Conservation (phyloP, 92 coral and sea anemone genomes). For the Chrysogorgia sp. region DNA sequence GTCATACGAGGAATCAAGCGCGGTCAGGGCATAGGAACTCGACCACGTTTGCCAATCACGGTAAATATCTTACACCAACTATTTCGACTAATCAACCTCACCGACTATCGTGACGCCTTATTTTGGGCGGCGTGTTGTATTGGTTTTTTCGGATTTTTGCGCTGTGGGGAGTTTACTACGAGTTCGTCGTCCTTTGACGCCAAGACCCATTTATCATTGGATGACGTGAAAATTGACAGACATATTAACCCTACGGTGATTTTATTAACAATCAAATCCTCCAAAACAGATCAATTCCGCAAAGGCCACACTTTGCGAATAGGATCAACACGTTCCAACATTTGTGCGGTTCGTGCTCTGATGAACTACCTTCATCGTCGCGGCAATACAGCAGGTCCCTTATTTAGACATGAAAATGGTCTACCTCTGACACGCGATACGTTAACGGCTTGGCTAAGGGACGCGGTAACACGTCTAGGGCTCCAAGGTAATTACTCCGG, state of each 20-base stretch:
- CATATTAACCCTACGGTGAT: neutral
- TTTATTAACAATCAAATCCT: constrained; percentile 6
- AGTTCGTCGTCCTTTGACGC: neutral
- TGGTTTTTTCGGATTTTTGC: constrained; percentile 51
- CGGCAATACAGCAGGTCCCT: constrained; percentile 17
- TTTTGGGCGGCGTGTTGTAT: constrained; percentile 38
- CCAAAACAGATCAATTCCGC: constrained; percentile 45
- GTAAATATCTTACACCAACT: no score
- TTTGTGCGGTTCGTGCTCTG: constrained; percentile 51
- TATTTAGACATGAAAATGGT: constrained; percentile 13
- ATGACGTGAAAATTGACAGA: neutral
- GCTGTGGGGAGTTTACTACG: constrained; percentile 44
- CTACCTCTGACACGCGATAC: neutral
- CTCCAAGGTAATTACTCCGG: constrained; percentile 32
- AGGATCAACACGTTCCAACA: constrained; percentile 14
- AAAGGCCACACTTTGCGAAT: constrained; percentile 17
- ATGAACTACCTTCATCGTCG: constrained; percentile 13
- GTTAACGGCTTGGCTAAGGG: neutral
- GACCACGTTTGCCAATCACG: no score
- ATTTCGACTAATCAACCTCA: neutral
- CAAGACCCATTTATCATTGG: neutral
- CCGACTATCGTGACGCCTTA: constrained; percentile 28
- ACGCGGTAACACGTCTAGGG: neutral
- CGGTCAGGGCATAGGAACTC: no score
- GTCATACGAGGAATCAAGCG: no score